Conservation (phyloP, 2,113 vertebrate species). For the Potamarius usumacintae region DNA sequence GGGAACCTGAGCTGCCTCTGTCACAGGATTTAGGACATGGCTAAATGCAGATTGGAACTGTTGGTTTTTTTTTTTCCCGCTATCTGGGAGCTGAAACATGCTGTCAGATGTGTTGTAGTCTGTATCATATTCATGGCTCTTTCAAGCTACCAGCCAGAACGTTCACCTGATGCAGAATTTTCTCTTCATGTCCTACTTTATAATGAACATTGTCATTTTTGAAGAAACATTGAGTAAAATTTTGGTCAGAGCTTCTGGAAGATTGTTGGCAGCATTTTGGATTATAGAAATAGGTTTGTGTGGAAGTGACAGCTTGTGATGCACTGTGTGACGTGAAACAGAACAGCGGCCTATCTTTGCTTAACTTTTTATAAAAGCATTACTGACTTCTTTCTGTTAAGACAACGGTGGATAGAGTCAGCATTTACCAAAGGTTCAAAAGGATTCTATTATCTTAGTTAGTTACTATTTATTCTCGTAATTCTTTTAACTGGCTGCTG, state of each 20-base stretch:
- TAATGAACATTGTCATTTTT: not conserved
- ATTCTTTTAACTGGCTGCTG: not conserved
- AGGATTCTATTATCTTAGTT: not conserved
- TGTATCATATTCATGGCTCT: conserved; percentile 4
- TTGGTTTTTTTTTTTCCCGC: conserved; percentile 27
- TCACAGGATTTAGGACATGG: conserved; percentile 37
- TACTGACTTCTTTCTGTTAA: not conserved
- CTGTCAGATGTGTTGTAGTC: conserved; percentile 31
- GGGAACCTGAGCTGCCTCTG: conserved; percentile 43
- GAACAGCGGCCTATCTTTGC: not conserved
- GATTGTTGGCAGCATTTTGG: not conserved
- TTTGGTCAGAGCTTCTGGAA: not conserved
- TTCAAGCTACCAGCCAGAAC: conserved; percentile 23
- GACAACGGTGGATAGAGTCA: not conserved
- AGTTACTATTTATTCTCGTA: not conserved
- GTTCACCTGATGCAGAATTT: not conserved
- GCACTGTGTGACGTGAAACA: not conserved
- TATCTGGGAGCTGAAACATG: conserved; percentile 33
- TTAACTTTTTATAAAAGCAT: not conserved
- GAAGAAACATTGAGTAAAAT: not conserved
- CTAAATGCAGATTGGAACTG: conserved; percentile 45
- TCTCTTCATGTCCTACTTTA: not conserved
- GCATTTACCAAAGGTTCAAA: not conserved
- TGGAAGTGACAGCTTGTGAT: not conserved
- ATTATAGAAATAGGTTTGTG: too few species aligned